Evolutionary conservation across 2,888 invertebrate genomes (phyloP).

Genomic region (Rhingia rostrata): DNA sequence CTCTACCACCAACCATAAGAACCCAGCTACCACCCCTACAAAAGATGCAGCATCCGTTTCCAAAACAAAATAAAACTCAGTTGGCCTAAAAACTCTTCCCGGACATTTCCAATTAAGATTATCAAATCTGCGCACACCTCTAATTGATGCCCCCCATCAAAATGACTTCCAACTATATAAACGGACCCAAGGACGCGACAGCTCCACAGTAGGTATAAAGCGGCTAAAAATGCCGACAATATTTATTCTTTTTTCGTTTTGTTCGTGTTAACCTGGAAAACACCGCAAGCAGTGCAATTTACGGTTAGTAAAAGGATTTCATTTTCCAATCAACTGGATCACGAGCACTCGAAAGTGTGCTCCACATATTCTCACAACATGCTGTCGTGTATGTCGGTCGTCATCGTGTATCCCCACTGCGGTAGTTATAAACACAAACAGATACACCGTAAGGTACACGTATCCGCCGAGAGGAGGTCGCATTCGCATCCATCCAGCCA

Average conservation of each 20-base stretch:
- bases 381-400: no score
- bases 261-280: constrained; percentile 18
- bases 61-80: no score
- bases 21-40: no score
- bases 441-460: neutral
- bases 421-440: neutral
- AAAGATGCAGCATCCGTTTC: neutral
- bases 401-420: neutral
- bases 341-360: neutral
- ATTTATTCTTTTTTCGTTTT: no score
- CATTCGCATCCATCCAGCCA: neutral
- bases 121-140: neutral
- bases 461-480: neutral
- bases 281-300: constrained; percentile 32
- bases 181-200: neutral
- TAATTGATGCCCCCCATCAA: constrained; percentile 4
- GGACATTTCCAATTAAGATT: constrained; percentile 3
- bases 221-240: no score
- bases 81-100: neutral
- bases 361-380: neutral
- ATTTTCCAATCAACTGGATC: constrained; percentile 54
- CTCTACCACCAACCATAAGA: no score
- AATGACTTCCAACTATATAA: neutral
- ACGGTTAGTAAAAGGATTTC: constrained; percentile 33
- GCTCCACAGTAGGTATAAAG: neutral